Conservation (phyloP, 2,797 vertebrate genomes). For the Onychomys torridus region DNA sequence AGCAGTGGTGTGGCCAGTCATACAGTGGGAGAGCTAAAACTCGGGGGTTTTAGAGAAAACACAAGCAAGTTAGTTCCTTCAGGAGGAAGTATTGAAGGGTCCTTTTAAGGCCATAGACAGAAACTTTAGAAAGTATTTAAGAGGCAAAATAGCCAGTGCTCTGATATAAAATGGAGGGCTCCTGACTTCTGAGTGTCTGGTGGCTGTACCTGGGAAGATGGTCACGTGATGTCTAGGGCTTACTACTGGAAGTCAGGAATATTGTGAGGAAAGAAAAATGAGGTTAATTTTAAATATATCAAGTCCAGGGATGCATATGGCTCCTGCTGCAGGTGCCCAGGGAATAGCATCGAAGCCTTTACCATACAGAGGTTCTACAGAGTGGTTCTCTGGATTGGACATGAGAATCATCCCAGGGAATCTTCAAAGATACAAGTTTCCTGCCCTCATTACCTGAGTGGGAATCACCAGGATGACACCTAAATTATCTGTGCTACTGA, state of each 20-base stretch:
- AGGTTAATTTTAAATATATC: conserved; percentile 21
- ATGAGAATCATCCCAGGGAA: not conserved
- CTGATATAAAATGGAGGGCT: not conserved
- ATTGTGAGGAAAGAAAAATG: conserved; percentile 20
- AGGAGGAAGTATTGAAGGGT: not conserved
- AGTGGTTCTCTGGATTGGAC: not conserved
- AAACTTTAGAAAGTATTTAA: not conserved
- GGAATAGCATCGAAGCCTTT: not conserved
- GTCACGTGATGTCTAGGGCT: not conserved
- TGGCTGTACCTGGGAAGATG: not conserved
- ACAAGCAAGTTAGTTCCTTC: not conserved
- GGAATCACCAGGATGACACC: conserved; percentile 2
- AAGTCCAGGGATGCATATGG: not conserved
- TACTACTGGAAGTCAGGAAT: not conserved
- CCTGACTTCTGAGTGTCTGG: not conserved
- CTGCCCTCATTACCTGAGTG: not conserved
- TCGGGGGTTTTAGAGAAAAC: not conserved
- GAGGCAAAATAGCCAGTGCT: not conserved
- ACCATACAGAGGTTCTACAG: not conserved
- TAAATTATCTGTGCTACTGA: not conserved
- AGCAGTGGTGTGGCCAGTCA: not conserved
- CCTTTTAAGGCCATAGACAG: not conserved
- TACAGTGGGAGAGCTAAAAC: not conserved
- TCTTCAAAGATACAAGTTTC: not conserved
- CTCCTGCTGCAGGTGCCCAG: not conserved